Conservation (phyloP, 2,113 vertebrate genomes). For the Sprattus sprattus region DNA sequence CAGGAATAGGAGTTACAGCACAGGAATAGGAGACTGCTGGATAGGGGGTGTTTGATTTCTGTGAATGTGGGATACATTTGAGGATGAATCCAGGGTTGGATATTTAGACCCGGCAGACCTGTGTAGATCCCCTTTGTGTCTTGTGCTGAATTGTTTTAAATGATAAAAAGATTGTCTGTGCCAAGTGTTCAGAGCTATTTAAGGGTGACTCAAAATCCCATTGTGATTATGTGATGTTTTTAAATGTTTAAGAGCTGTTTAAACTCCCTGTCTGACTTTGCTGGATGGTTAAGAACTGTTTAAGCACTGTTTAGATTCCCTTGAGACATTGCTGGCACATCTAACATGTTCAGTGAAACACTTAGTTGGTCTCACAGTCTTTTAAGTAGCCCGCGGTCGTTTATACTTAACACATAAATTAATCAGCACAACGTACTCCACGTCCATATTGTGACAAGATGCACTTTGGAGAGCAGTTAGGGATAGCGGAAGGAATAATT, state of each 20-base stretch:
- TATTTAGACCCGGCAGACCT: too few species aligned
- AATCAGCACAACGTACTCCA: background rate
- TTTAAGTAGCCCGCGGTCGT: background rate
- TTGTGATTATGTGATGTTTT: background rate
- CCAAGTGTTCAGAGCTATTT: background rate
- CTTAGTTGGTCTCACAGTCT: background rate
- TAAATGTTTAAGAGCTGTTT: background rate
- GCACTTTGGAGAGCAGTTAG: background rate
- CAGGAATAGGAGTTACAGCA: too few species aligned
- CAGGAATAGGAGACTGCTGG: too few species aligned
- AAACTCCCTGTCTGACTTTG: background rate
- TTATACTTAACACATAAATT: background rate
- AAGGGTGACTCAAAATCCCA: background rate
- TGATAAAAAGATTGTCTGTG: background rate
- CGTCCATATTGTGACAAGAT: background rate
- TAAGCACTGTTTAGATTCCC: background rate
- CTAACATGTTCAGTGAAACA: background rate
- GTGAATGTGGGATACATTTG: too few species aligned
- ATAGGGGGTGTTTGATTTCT: too few species aligned
- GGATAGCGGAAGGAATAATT: background rate
- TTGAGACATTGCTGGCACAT: background rate
- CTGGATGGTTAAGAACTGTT: background rate
- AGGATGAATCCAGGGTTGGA: too few species aligned
- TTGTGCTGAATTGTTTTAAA: background rate
- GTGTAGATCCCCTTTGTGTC: too few species aligned